Base-by-base conservation (phyloP, 1,140 invertebrate species). In the Papilio xuthus region DNA sequence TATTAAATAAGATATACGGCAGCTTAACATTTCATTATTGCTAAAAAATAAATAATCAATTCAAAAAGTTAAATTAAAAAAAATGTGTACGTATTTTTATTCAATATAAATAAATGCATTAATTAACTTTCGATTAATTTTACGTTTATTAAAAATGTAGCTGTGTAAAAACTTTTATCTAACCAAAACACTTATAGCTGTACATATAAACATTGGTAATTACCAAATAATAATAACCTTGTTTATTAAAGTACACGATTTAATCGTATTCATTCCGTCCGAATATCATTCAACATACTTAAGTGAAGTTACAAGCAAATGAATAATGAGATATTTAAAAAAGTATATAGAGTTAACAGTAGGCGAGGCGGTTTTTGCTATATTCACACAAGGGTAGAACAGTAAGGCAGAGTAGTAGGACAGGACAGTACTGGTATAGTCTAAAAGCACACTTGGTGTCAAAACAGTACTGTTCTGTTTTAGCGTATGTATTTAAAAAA, bases 311-410 rank as follows among this genome's bases (percentile, higher is more conserved):
- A 53, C 50, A 53, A 20, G 18, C n/a, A 53, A 53, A 53, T 53
- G 50, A 53, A 53, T 53, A 18, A 37, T 53, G n/a, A 53, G n/a
- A 53, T 53, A 53, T 53, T 53, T 53, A 53, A 53, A 53, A 53
- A 53, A 53, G 18, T 53, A n/a, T 53, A 53, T 10, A 47, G 15
- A 47, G 44, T 47, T n/a, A 53, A n/a, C n/a, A 53, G 50, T 53
- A 53, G 18, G 50, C n/a, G n/a, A 53, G 50, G 0, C 50, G 8
- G 18, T 53, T 53, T 53, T 53, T 53, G n/a, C 50, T 53, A 9
- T 18, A 8, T 53, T 53, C 2, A n/a, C 50, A 53, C 50, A 20
- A 53, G 50, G 18, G 50, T n/a, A n/a, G n/a, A n/a, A 50, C 12
- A 44, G 42, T 44, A 13, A 50, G 18, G 18, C 18, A 47, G 44